Conservation (phyloP, 1,140 invertebrate species). For the Bombus terrestris region DNA sequence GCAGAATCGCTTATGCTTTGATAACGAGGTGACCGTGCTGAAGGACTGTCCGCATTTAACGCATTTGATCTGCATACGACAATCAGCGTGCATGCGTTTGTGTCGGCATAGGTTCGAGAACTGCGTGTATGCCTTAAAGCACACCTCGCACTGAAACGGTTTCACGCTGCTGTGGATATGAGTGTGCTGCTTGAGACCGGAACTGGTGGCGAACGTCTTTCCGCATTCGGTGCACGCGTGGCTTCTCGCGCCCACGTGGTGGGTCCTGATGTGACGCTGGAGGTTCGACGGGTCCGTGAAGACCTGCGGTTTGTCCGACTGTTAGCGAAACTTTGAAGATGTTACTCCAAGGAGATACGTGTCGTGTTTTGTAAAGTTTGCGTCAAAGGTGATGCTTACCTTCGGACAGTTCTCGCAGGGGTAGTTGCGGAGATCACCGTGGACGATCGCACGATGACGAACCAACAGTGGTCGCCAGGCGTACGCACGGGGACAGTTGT, state of each 20-base stretch:
- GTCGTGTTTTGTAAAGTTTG: not conserved
- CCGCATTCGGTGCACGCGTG: slow-evolving; percentile 99
- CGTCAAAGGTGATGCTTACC: slow-evolving; percentile 80
- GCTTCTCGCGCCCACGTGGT: slow-evolving; percentile 95
- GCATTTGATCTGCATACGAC: slow-evolving; percentile 94
- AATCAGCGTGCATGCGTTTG: slow-evolving; percentile 98
- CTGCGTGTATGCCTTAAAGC: slow-evolving; percentile 98
- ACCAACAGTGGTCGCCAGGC: slow-evolving; percentile 91
- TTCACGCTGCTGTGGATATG: slow-evolving; percentile 99
- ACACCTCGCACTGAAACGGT: slow-evolving; percentile 98
- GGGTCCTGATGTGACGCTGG: slow-evolving; percentile 96
- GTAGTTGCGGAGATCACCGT: slow-evolving; percentile 91
- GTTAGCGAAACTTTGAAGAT: slow-evolving; percentile 78
- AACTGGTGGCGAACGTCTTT: slow-evolving; percentile 98
- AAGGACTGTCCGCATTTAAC: slow-evolving; percentile 96
- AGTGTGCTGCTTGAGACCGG: slow-evolving; percentile 99
- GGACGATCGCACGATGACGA: slow-evolving; percentile 91
- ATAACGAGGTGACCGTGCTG: slow-evolving; percentile 91
- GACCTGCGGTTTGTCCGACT: slow-evolving; percentile 84
- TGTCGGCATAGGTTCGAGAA: slow-evolving; percentile 99
- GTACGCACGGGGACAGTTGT: slow-evolving; percentile 92
- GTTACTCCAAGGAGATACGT: slow-evolving; percentile 43
- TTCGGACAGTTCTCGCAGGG: slow-evolving; percentile 97
- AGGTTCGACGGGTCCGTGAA: slow-evolving; percentile 98
- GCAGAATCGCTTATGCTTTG: slow-evolving; percentile 93